These are phyloP conservation scores for Chloroceryle amazona DNA, from an alignment of 2,797 vertebrate genomes.

Conservation along the genomic window DNA sequence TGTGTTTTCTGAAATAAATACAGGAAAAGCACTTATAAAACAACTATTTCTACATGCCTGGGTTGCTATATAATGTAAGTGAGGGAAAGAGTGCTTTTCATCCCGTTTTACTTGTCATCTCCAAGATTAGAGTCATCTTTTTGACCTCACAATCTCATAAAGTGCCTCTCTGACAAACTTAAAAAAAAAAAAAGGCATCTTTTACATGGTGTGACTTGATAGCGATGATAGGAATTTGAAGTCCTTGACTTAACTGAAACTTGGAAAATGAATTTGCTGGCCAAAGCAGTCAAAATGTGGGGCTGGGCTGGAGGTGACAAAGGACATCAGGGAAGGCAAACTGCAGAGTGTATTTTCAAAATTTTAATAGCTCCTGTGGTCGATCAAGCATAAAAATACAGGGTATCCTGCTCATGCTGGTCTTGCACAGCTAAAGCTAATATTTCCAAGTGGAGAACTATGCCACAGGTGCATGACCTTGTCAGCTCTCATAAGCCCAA, in stretches of 20 bases:
- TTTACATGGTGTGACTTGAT: not conserved
- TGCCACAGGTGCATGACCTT: constrained; percentile 12
- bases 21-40: not conserved
- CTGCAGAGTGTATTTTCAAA: constrained; percentile 21
- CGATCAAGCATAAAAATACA: constrained; percentile 28
- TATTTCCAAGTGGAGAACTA: constrained; percentile 26
- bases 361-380: not conserved
- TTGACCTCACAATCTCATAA: not conserved
- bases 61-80: not conserved
- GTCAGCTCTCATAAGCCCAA: constrained; percentile 40
- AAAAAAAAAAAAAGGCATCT: not conserved
- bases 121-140: not conserved
- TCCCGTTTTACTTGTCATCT: constrained; percentile 20
- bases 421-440: constrained; percentile 6
- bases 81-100: not conserved
- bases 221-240: not conserved
- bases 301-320: constrained; percentile 8
- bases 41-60: not conserved
- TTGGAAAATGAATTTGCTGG: not conserved
- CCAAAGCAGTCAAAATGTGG: not conserved
- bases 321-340: constrained; percentile 1
- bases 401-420: not conserved
- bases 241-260: not conserved
- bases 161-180: not conserved
- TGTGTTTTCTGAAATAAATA: constrained; percentile 7